Base-by-base conservation (phyloP, 1,140 invertebrate species). In the Diorhabda sublineata region DNA sequence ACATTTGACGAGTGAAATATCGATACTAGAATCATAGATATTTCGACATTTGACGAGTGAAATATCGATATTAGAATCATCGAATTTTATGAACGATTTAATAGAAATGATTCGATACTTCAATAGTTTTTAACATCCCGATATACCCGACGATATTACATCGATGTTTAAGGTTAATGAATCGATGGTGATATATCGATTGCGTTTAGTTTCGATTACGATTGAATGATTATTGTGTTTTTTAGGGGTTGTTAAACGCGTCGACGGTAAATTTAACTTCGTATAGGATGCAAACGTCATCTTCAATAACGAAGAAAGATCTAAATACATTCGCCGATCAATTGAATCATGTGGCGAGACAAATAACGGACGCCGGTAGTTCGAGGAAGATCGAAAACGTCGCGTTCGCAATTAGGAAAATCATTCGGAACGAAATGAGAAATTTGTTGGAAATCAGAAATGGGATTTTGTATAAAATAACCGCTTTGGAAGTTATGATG, bases 241-340 rank as follows among this genome's bases (percentile, higher is more conserved):
- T 69, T 63, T 58, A 74, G 73, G 61, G 64, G 5, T 86, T 92
- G 70, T 81, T 90, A 11, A 83, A 86, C 58, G 85, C 86, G 41
- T 87, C 87, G 45, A 82, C 86, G 71, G 83, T 89, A 42, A 90
- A 92, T 83, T 84, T 92, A 41, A 89, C 89, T 3, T 84, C 84
- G 63, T 88, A 90, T 72, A 87, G 90, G 71, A 77, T 72, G 11
- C 83, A 85, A 66, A 83, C 86, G 62, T 86, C 85, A 66, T 86
- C 86, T n/a, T 85, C 88, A n/a, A 84, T 92, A 58, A 85, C 90
- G 5, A 86, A 85, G 59, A 90, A 88, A 77, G 91, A 92, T 79
- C 78, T 92, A 58, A 86, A 84, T 58, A 88, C 90, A 2, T 84
- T 93, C 63, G 86, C 89, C 9, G 88, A 92, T 77, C 91, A 93